Percentiles rank a stretch among this genome's conserved stretches.
Conservation (phyloP, 2,888 invertebrate genomes). For the Steromphala cineraria region DNA sequence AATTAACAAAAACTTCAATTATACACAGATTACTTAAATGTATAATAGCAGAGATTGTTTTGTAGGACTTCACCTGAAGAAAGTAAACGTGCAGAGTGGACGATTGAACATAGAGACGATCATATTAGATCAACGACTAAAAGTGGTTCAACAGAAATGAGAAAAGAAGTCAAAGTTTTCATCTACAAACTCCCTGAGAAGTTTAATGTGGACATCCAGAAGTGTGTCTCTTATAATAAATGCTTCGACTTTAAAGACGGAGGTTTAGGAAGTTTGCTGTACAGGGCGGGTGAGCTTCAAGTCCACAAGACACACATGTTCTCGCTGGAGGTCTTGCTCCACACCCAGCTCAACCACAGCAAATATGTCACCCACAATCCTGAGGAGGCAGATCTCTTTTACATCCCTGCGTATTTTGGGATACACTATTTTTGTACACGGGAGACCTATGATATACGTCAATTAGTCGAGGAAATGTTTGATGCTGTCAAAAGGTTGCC, state of each 20-base stretch:
- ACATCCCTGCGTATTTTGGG: slow-evolving; percentile 57
- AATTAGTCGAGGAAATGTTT: not conserved
- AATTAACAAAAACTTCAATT: too few relatives aligned
- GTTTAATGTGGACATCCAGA: slow-evolving; percentile 20
- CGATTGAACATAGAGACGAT: too few relatives aligned
- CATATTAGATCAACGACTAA: too few relatives aligned
- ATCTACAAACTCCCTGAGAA: slow-evolving; percentile 24
- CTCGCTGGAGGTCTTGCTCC: slow-evolving; percentile 56
- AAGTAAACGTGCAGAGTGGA: too few relatives aligned
- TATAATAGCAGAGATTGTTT: too few relatives aligned
- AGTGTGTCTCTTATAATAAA: not conserved
- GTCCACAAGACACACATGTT: slow-evolving; percentile 51
- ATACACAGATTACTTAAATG: too few relatives aligned
- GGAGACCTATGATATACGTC: not conserved
- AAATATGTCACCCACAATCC: slow-evolving; percentile 47
- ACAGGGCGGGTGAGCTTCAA: slow-evolving; percentile 16
- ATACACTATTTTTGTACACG: slow-evolving; percentile 31
- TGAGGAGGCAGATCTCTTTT: slow-evolving; percentile 51
- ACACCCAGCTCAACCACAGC: slow-evolving; percentile 52
- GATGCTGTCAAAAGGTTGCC: not conserved
- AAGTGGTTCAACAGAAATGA: too few relatives aligned
- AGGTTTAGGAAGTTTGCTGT: slow-evolving; percentile 22
- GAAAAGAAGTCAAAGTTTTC: slow-evolving; percentile 15
- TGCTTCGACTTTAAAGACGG: slow-evolving; percentile 20
- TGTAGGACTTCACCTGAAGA: too few relatives aligned